phyloP scores from a whole-genome alignment of 1,140 invertebrate genomes.

The Notospermus geniculatus region DNA sequence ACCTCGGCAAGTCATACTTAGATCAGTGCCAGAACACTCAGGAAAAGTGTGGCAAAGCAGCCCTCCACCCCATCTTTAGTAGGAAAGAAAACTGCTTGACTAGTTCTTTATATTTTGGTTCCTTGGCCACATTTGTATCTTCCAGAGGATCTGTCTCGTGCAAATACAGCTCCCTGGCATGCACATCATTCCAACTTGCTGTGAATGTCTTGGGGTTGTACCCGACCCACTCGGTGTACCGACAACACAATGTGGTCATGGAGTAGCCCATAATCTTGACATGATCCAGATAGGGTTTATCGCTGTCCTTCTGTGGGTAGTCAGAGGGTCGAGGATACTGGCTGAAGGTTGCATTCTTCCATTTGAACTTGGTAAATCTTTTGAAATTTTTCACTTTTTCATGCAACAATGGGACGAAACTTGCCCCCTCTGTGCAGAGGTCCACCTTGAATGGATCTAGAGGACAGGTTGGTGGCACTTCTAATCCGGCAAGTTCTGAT shows the following conservation, averaged over 20 bases:
- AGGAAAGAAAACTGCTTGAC: slow-evolving; percentile 29
- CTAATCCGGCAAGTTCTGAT: slow-evolving; percentile 67
- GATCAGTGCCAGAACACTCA: too few relatives aligned
- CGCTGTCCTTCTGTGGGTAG: slow-evolving; percentile 70
- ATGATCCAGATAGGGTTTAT: slow-evolving; percentile 71
- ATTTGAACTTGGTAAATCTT: slow-evolving; percentile 12
- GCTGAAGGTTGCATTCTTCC: slow-evolving; percentile 64
- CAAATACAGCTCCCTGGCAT: slow-evolving; percentile 63
- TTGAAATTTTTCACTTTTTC: background rate
- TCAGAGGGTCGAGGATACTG: slow-evolving; percentile 80
- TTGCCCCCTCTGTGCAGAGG: slow-evolving; percentile 73
- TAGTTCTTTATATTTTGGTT: slow-evolving; percentile 25
- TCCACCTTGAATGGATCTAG: slow-evolving; percentile 44
- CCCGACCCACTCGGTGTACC: slow-evolving; percentile 79
- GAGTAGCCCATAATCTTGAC: slow-evolving; percentile 82
- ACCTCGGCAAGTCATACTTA: too few relatives aligned
- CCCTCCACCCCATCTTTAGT: slow-evolving; percentile 43
- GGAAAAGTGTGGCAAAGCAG: slow-evolving; percentile 19
- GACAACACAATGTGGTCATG: slow-evolving; percentile 66
- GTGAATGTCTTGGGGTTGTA: slow-evolving; percentile 41
- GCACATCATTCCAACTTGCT: slow-evolving; percentile 66
- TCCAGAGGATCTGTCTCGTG: slow-evolving; percentile 67
- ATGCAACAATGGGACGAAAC: slow-evolving; percentile 57
- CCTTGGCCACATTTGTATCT: slow-evolving; percentile 65
- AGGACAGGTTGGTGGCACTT: slow-evolving; percentile 61